A percentile compares a stretch with the other conserved stretches of the same genome.
Evolutionary conservation across 2,888 invertebrate species (phyloP).

Genomic region (Ligdia adustata): DNA sequence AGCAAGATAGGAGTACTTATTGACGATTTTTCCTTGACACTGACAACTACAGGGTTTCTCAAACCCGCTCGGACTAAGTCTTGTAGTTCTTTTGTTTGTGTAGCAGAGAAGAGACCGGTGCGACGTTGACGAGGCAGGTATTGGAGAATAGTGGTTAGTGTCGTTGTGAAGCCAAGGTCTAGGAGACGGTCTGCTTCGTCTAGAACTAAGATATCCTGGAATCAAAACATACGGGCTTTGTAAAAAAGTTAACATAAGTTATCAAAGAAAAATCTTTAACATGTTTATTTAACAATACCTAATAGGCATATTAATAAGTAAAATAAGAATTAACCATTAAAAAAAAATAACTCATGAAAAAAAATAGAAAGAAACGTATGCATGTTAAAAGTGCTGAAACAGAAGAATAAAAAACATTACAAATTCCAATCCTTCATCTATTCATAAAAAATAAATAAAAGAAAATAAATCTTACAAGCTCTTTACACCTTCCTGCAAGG

Average conservation of each 20-base stretch:
- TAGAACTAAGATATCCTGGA: slow-evolving; percentile 94
- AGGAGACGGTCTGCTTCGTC: slow-evolving; percentile 98
- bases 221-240: slow-evolving; percentile 25
- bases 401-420: no score
- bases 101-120: slow-evolving; percentile 99
- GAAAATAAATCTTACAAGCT: slow-evolving; percentile 85
- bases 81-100: slow-evolving; percentile 97
- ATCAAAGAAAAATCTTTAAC: no score
- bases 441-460: background rate
- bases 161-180: slow-evolving; percentile 95
- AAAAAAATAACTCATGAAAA: no score
- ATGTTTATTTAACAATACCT: no score
- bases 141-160: slow-evolving; percentile 94
- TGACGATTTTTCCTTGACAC: slow-evolving; percentile 93
- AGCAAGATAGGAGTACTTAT: slow-evolving; percentile 89
- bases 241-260: no score
- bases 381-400: no score
- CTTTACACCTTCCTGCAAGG: slow-evolving; percentile 89
- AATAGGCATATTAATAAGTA: no score
- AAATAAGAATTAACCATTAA: no score
- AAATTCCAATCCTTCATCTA: no score
- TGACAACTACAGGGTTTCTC: slow-evolving; percentile 95
- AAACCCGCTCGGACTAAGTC: slow-evolving; percentile 96
- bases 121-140: slow-evolving; percentile 96
- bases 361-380: no score